Evolutionary conservation across 1,140 invertebrate genomes (phyloP), one percentile per base, ranked within the genome.

Genomic region (Caenorhabditis briggsae): DNA sequence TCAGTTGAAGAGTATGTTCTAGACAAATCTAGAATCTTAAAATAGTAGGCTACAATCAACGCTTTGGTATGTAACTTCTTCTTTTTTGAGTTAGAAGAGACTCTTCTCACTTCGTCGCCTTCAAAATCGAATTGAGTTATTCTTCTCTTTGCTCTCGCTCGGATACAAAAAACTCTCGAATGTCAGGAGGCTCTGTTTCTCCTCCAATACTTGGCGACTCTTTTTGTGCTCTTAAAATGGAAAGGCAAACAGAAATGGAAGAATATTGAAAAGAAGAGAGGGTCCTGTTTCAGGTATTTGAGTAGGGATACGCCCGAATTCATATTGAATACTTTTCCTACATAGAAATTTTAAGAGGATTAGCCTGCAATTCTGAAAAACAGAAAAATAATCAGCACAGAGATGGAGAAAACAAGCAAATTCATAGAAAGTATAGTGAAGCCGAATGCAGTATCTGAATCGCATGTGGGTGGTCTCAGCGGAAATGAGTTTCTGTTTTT

Each of bases 81-180:
- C 43, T 74, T 74, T 74, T 58, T 74, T 18, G 33, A 74, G 65
- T n/a, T n/a, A n/a, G 33, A 74, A 74, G 43, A 74, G 18, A n/a
- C 65, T 74, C 41, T 48, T 74, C 65, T 74, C 65, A 74, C 65
- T 74, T 74, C 65, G 61, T 11, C 61, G 25, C 23, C 9, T 65
- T 65, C 61, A 74, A 74, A 74, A 74, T 74, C 43, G 65, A 74
- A 74, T 74, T 74, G 16, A 74, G 65, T 48, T 43, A 74, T 74
- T 74, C 50, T 16, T 53, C 50, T 74, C 65, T 74, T 74, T 74
- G 33, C 43, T 74, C 41, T 43, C 43, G 11, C 16, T 74, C 65
- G 43, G 65, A 74, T 74, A 74, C 65, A 74, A 48, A 74, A 33
- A 74, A 74, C 65, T 74, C 65, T 46, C 41, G 12, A 74, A 74